Percentiles rank a stretch among this genome's conserved stretches.
Evolutionary conservation across 2,888 invertebrate genomes (phyloP).

Genomic region (Gryllus longicercus): DNA sequence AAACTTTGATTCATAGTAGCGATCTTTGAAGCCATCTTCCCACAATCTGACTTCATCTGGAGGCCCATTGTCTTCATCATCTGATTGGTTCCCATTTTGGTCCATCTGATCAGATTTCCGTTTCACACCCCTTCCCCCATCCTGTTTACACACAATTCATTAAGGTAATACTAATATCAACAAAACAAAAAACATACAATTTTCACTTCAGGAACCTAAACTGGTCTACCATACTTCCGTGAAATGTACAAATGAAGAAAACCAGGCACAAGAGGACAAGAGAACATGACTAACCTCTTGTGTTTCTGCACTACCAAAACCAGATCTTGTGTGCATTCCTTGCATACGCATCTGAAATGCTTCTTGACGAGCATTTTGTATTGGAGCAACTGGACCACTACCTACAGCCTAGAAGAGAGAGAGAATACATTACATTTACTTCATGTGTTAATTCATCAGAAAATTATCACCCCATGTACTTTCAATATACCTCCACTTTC

Average conservation of each 20-base stretch:
- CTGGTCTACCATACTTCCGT: too few relatives aligned
- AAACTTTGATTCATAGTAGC: conserved; percentile 95
- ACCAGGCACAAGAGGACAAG: too few relatives aligned
- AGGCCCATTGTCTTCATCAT: conserved; percentile 69
- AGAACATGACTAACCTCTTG: too few relatives aligned
- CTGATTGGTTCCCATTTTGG: conserved; percentile 44
- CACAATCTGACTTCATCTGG: conserved; percentile 87
- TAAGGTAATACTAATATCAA: too few relatives aligned
- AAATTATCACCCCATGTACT: too few relatives aligned
- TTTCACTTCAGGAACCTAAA: too few relatives aligned
- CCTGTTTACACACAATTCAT: conserved; percentile 25
- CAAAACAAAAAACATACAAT: too few relatives aligned
- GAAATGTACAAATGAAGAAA: neutral
- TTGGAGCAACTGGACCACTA: conserved; percentile 45
- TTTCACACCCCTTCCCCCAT: conserved; percentile 50
- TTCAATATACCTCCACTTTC: too few relatives aligned
- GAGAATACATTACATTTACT: neutral
- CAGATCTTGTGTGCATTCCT: conserved; percentile 41
- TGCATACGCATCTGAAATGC: conserved; percentile 65
- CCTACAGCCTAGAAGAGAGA: conserved; percentile 56
- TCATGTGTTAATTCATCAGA: too few relatives aligned
- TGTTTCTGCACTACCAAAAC: neutral
- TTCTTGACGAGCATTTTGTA: conserved; percentile 71
- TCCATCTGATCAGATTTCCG: conserved; percentile 50
- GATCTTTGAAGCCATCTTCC: conserved; percentile 97